Evolutionary conservation across 2,113 vertebrate genomes (phyloP), one percentile per base, ranked within the genome.

Genomic region (Astur gentilis): DNA sequence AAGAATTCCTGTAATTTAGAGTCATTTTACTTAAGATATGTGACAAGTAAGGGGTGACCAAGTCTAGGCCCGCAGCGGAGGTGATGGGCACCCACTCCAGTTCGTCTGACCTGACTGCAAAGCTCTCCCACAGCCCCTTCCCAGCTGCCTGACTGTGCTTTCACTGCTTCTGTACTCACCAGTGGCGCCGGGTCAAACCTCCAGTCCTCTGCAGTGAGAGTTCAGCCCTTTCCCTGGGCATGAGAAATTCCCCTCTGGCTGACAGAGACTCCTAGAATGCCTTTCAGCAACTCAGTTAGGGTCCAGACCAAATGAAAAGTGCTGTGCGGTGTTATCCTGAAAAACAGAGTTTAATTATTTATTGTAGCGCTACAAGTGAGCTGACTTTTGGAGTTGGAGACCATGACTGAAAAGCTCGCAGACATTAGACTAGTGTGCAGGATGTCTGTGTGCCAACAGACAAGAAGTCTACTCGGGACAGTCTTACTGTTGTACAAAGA

Each of bases 341-440:
- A 66, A 76, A 71, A n/a, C 4, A 32, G 1, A 13, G 6, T 20
- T 60, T 26, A 15, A 36, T 47, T 81, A 57, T 45, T 47, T 85
- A 57, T 45, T 36, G 42, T 11, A 89, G 52, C 34, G 47, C 7
- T 29, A 34, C 1, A 6, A 50, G 49, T 27, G 55, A 87, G 69
- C 7, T 0, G 2, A 47, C 1, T 4, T 58, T 90, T 27, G 36
- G 67, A 80, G 64, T 4, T 3, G 4, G 45, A 19, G 11, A 27
- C 26, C 21, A 25, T 21, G 49, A 49, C 40, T n/a, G 40, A 55
- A 64, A 64, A 49, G n/a, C 31, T n/a, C 42, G n/a, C 76, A 62
- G 58, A 40, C 18, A 15, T 36, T 38, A 34, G 7, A 32, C 23
- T 10, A 23, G 34, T 1, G 10, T 16, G 11, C 4, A 11, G 57